Evolutionary conservation across 2,113 vertebrate genomes (phyloP).

Genomic region (Phycodurus eques): DNA sequence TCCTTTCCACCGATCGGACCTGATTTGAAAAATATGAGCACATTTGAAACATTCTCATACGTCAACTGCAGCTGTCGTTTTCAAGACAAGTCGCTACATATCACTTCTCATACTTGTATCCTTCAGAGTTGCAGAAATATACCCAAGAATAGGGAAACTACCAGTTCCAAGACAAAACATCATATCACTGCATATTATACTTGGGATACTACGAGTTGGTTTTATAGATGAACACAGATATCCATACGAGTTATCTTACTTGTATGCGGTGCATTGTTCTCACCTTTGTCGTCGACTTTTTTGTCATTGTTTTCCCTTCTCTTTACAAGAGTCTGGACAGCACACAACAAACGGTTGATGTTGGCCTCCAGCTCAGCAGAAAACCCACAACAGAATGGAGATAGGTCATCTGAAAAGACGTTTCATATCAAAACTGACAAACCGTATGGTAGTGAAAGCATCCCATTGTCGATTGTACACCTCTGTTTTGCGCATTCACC

Average conservation of each 20-base stretch:
- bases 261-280: background rate
- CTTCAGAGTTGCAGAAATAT: no score
- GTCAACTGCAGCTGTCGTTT: background rate
- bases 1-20: conserved; percentile 63
- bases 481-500: conserved; percentile 42
- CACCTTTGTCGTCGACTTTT: conserved; percentile 56
- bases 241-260: background rate
- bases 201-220: no score
- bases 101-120: no score
- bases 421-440: background rate
- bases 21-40: background rate
- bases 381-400: conserved; percentile 78
- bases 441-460: background rate
- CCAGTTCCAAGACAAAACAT: no score
- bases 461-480: background rate
- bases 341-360: conserved; percentile 82
- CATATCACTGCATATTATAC: no score
- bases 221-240: no score
- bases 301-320: conserved; percentile 64
- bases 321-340: conserved; percentile 84
- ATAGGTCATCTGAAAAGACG: conserved; percentile 41
- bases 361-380: conserved; percentile 80
- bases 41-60: background rate
- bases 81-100: background rate
- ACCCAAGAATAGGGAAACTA: no score